Evolutionary conservation across 2,797 vertebrate species (phyloP).

Genomic region (Ctenochaetus hawaiiensis): DNA sequence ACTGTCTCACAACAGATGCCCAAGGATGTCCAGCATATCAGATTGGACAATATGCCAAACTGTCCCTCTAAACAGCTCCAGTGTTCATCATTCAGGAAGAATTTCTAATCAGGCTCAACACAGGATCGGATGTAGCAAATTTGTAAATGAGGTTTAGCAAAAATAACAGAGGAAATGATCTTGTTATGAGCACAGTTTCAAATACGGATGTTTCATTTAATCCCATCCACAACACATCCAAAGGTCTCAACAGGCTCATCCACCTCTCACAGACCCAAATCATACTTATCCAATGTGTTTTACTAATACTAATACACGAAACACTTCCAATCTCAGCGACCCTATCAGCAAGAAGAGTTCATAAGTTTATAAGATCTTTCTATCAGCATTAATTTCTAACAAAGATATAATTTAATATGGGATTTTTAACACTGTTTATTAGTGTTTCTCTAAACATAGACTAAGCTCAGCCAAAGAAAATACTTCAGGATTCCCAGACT

Average conservation of each 20-base stretch:
- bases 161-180: not conserved
- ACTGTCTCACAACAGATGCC: slow-evolving; percentile 50
- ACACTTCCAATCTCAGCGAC: too few relatives aligned
- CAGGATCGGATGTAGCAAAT: not conserved
- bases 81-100: slow-evolving; percentile 40
- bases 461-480: not conserved
- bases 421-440: too few relatives aligned
- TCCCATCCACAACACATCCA: not conserved
- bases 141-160: not conserved
- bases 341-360: too few relatives aligned
- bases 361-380: too few relatives aligned
- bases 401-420: too few relatives aligned
- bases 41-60: slow-evolving; percentile 48
- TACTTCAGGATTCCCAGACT: not conserved
- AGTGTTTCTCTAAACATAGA: too few relatives aligned
- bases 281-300: too few relatives aligned
- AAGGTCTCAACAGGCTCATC: too few relatives aligned
- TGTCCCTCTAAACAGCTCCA: slow-evolving; percentile 26
- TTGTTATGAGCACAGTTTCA: not conserved
- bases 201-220: not conserved
- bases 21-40: slow-evolving; percentile 38
- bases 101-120: not conserved
- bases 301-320: too few relatives aligned
- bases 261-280: too few relatives aligned
- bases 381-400: too few relatives aligned